These are phyloP conservation scores for Eueremaeus valkanovi DNA, from an alignment of 2,888 invertebrate genomes.

Conservation along the genomic window DNA sequence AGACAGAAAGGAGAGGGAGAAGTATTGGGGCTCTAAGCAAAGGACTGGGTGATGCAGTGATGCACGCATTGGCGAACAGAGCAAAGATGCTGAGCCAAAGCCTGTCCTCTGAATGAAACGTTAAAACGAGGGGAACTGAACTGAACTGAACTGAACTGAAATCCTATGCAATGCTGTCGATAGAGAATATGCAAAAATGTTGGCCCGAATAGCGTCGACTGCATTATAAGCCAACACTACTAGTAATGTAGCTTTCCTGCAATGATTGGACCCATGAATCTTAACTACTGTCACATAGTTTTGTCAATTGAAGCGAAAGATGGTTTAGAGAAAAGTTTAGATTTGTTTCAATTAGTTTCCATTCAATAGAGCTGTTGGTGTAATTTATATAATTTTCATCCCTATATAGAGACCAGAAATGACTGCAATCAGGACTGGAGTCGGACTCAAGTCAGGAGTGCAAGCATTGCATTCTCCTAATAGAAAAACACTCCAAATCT, in stretches of 20 bases:
- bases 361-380: conserved; percentile 25
- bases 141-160: no score
- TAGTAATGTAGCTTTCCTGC: conserved; percentile 15
- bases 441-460: no score
- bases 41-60: conserved; percentile 18
- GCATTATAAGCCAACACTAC: background rate
- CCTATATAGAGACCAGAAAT: background rate
- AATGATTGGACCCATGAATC: conserved; percentile 19
- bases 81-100: conserved; percentile 23
- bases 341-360: conserved; percentile 28
- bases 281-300: conserved; percentile 33
- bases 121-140: conserved; percentile 14
- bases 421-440: background rate
- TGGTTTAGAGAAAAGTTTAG: background rate
- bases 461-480: no score
- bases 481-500: background rate
- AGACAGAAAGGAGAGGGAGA: conserved; percentile 38
- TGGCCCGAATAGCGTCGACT: background rate
- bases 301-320: conserved; percentile 27
- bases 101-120: background rate
- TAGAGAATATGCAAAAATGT: conserved; percentile 23
- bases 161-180: no score
- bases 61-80: conserved; percentile 15
- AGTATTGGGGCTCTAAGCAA: conserved; percentile 20
- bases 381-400: conserved; percentile 27